Percentiles rank a stretch among this genome's conserved stretches.
These are phyloP conservation scores for Ethmia dodecea DNA, from an alignment of 2,888 invertebrate species.

Conservation along the genomic window DNA sequence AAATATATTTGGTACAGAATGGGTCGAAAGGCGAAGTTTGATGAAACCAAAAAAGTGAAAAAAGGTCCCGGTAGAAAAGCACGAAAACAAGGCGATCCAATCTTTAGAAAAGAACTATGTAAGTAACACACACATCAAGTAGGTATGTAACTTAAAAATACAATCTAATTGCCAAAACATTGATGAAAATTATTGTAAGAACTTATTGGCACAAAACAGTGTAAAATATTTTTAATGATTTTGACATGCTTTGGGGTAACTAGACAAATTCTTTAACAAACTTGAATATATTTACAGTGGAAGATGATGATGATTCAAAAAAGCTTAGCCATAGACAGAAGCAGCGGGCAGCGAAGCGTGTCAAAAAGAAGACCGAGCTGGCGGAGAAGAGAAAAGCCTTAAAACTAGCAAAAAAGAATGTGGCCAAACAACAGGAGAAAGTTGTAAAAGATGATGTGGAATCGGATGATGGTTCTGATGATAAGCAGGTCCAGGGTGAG, in stretches of 20 bases:
- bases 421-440: slow-evolving; percentile 41
- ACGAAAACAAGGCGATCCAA: slow-evolving; percentile 90
- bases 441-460: slow-evolving; percentile 31
- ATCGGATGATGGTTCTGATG: slow-evolving; percentile 36
- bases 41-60: slow-evolving; percentile 82
- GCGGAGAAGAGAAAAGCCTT: slow-evolving; percentile 57
- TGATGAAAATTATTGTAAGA: too few species aligned
- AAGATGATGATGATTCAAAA: slow-evolving; percentile 72
- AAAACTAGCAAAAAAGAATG: slow-evolving; percentile 62
- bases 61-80: slow-evolving; percentile 92
- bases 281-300: slow-evolving; percentile 43
- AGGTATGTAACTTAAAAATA: too few species aligned
- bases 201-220: too few species aligned
- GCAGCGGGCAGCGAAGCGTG: slow-evolving; percentile 80
- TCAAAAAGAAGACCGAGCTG: slow-evolving; percentile 70
- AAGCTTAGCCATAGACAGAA: slow-evolving; percentile 83
- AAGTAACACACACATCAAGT: too few species aligned
- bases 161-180: too few species aligned
- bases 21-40: slow-evolving; percentile 92
- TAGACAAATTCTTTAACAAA: too few species aligned
- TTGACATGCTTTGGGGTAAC: too few species aligned
- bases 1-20: slow-evolving; percentile 67
- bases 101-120: slow-evolving; percentile 77
- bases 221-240: too few species aligned
- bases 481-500: slow-evolving; percentile 50